Base-by-base conservation (phyloP, 2,888 invertebrate species). In the Celastrina argiolus region DNA sequence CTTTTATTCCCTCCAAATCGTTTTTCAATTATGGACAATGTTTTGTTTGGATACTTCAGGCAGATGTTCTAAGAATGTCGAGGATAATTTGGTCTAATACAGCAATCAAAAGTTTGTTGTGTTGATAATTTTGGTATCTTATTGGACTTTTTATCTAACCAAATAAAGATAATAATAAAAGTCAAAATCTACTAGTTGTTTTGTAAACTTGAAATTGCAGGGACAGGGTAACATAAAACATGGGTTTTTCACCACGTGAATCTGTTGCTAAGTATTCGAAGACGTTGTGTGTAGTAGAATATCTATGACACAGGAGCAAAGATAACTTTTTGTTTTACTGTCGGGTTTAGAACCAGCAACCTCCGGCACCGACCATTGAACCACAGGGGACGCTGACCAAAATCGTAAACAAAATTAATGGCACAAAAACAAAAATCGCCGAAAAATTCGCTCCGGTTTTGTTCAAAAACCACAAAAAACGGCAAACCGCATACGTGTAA, bases 21-120 rank as follows among this genome's bases (percentile, higher is more conserved):
- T 31, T 36, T 18, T 18, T 61, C 22, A 22, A 39, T 61, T 61
- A 36, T 61, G 34, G 36, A 36, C 61, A 14, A 16, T 12, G 22
- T 61, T 59, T 61, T 61, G 61, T 61, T 61, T 61, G 16, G 36
- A 45, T 45, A 18, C 26, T n/a, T 51, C 12, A 5, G 12, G 12
- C 26, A 51, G 22, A 51, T 22, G 14, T 2, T 26, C 22, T 12
- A 51, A 18, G 26, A 51, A 26, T 51, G 26, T 31, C 3, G 10
- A 22, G 22, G 12, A 26, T 22, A 26, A 22, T 18, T 18, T 10
- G 10, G 10, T 18, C 3, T 18, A 45, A 45, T 18, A 7, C 18
- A 18, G 16, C 45, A 45, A 45, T 45, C 45, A 45, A 8, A 45
- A 18, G 45, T 16, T 45, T 8, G 45, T 16, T 18, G 18, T 2